Evolutionary conservation across 1,140 invertebrate genomes (phyloP).

Genomic region (Episyrphus balteatus): DNA sequence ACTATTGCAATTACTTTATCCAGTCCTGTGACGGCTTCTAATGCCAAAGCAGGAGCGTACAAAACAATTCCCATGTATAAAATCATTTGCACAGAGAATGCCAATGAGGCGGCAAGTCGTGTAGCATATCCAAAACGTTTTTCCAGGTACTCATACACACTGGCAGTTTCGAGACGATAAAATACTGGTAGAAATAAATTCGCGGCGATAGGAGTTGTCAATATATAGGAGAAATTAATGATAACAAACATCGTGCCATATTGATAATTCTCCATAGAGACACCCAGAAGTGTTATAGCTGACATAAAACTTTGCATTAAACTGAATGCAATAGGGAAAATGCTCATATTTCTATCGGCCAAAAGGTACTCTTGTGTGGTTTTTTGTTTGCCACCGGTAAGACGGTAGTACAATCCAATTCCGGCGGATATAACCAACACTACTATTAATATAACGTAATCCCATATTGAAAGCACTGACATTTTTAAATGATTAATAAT

Average conservation of each 20-base stretch:
- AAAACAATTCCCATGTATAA: constrained; percentile 88
- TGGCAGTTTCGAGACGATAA: constrained; percentile 72
- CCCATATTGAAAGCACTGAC: constrained; percentile 36
- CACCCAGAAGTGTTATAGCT: constrained; percentile 78
- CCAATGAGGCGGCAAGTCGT: constrained; percentile 57
- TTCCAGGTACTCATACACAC: constrained; percentile 86
- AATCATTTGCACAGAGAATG: constrained; percentile 72
- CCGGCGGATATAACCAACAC: constrained; percentile 52
- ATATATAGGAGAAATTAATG: constrained; percentile 70
- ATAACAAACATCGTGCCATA: constrained; percentile 73
- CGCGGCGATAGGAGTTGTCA: constrained; percentile 69
- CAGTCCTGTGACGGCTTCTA: constrained; percentile 76
- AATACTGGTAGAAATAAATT: constrained; percentile 82
- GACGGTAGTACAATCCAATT: constrained; percentile 73
- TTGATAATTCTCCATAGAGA: constrained; percentile 75
- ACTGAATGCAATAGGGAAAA: constrained; percentile 71
- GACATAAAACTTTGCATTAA: constrained; percentile 93
- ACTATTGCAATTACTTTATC: constrained; percentile 63
- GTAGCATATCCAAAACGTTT: constrained; percentile 59
- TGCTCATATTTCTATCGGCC: constrained; percentile 29
- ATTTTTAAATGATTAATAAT: too few relatives aligned
- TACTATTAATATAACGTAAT: constrained; percentile 53
- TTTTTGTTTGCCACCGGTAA: constrained; percentile 77
- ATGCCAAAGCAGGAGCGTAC: constrained; percentile 80
- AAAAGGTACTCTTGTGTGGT: constrained; percentile 46